Base-by-base conservation (phyloP, 2,888 invertebrate genomes). In the Melieria picta region DNA sequence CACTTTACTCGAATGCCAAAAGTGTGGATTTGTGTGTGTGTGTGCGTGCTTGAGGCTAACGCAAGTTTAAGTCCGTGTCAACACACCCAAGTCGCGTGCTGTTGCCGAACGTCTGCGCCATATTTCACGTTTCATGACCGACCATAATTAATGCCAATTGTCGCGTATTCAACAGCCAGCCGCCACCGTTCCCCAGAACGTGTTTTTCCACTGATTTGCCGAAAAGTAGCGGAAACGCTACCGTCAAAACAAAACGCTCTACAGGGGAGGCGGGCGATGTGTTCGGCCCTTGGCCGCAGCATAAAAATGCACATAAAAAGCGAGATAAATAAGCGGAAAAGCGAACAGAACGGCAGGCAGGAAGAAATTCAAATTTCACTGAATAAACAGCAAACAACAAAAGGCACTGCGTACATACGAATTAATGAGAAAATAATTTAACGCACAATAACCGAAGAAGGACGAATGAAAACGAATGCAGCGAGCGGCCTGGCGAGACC, bases 91-190 rank as follows among this genome's bases (percentile, higher is more conserved):
- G 30, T 30, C 30, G 30, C 30, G 30, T 30, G 30, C 30, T 2
- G 30, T 30, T 30, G 30, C 2, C 30, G 30, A 30, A 30, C 46
- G 11, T 7, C 16, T n/a, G 30, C 16, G 66, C 57, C 45, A 72
- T 76, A 72, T 71, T 75, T 75, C 71, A 70, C 71, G 65, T 82
- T 79, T 77, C 82, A 82, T 81, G 83, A 79, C 80, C 78, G 77
- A 78, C 76, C 77, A 77, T 79, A 83, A 83, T 83, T 82, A 83
- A 81, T 76, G 73, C 66, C 72, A 74, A 71, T 76, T 74, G 73
- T 73, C 72, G 74, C 68, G 43, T 48, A 67, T 46, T 64, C 50
- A 63, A 50, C 50, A 50, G 48, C 13, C 30, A 43, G 5, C 60
- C 50, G 42, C 64, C 50, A 52, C 64, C 52, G 45, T 45, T 10